Conservation (phyloP, 2,888 invertebrate genomes). For the Panorpa germanica region DNA sequence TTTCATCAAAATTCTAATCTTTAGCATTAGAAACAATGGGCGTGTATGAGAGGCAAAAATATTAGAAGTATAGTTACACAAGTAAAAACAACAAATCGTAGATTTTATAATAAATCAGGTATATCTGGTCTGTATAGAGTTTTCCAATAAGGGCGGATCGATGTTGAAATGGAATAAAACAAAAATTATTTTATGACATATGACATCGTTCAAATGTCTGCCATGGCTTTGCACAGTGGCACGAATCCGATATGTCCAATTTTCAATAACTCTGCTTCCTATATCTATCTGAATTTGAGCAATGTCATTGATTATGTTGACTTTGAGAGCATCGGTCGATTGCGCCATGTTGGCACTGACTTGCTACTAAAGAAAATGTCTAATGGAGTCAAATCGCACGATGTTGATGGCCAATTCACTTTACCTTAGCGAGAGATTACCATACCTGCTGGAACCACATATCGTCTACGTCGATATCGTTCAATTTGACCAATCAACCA, state of each 20-base stretch:
- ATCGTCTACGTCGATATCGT: too few species aligned
- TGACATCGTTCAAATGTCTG: constrained; percentile 14
- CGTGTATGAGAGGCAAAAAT: too few species aligned
- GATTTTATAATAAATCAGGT: too few species aligned
- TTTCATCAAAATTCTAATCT: too few species aligned
- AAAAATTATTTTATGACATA: constrained; percentile 13
- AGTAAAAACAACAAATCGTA: too few species aligned
- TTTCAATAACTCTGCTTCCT: constrained; percentile 18
- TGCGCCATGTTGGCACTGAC: constrained; percentile 15
- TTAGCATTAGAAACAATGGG: too few species aligned
- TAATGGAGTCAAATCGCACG: constrained; percentile 15
- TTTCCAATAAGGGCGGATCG: too few species aligned
- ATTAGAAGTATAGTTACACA: too few species aligned
- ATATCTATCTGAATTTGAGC: constrained; percentile 17
- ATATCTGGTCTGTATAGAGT: too few species aligned
- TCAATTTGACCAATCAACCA: too few species aligned
- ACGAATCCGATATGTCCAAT: constrained; percentile 15
- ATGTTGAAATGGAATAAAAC: too few species aligned
- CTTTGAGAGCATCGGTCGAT: constrained; percentile 15
- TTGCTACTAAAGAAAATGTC: constrained; percentile 15
- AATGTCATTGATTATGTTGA: constrained; percentile 16
- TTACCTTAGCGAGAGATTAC: constrained; percentile 13
- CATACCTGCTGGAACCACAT: too few species aligned
- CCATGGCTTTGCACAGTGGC: constrained; percentile 14
- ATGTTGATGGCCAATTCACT: constrained; percentile 15